Evolutionary conservation across 2,113 vertebrate genomes (phyloP), one percentile per base, ranked within the genome.

Genomic region (Oryzias celebensis): DNA sequence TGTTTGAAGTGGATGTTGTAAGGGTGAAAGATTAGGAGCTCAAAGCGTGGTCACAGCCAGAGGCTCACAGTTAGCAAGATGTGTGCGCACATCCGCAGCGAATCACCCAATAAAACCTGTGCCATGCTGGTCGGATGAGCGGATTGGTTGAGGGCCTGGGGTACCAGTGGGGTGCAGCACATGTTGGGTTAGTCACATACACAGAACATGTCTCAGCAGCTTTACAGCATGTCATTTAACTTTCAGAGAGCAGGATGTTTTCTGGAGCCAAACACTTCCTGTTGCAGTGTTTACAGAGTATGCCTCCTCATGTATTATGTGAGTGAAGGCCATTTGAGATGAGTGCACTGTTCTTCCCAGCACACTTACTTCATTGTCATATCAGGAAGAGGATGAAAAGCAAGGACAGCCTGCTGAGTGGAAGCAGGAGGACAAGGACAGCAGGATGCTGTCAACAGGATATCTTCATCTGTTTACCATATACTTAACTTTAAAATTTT

Each of bases 161-260:
- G 36, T 18, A 50, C n/a, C 26, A 46, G 55, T 60, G 57, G 64
- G 7, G 13, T 46, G 41, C 52, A 45, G 51, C 42, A 45, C 7
- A 56, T 31, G 69, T 64, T 58, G 46, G 50, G 56, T 79, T 62
- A 75, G 68, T 85, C 87, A 84, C 50, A 52, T 55, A 69, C 52
- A 65, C 58, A 51, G 15, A 65, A 61, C 28, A 12, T 14, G 46
- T 20, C 52, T 52, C 42, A 26, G 26, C 60, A 62, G 54, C 50
- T 68, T 82, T 81, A 67, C 52, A 59, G 60, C 57, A 51, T 14
- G 16, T 73, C 65, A 73, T 69, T 86, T 71, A 70, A 71, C 46
- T 77, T 73, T 85, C 57, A 80, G 59, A 77, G 75, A 73, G 78
- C 80, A 82, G 81, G 78, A 82, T 87, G 84, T 75, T 84, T 80